Conservation (phyloP, 2,888 invertebrate genomes). For the Odontothrips loti region DNA sequence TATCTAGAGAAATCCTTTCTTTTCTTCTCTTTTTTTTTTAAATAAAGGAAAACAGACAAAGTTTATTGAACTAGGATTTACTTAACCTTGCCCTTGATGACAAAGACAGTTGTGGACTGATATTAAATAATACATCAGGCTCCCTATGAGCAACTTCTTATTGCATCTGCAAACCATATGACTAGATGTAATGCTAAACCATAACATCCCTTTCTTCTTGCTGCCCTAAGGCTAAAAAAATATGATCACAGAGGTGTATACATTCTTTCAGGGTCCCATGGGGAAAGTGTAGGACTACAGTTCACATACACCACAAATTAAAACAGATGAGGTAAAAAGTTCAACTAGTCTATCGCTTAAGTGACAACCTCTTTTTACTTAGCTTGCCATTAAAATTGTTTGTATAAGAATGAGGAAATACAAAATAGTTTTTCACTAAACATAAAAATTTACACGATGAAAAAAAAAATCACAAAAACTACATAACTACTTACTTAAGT, state of each 20-base stretch:
- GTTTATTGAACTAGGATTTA: background rate
- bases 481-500: background rate
- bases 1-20: background rate
- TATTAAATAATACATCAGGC: background rate
- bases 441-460: background rate
- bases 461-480: background rate
- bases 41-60: background rate
- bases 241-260: background rate
- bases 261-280: background rate
- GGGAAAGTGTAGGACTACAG: background rate
- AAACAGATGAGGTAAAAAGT: background rate
- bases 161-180: constrained; percentile 3
- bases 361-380: background rate
- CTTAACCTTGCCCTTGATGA: background rate
- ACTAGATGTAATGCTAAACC: constrained; percentile 5
- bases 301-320: background rate
- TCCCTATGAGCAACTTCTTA: background rate
- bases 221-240: too few species aligned
- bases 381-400: background rate
- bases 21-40: background rate
- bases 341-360: background rate
- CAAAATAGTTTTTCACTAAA: background rate
- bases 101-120: background rate
- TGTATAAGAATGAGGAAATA: background rate
- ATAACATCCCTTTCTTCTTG: background rate